Base-by-base conservation (phyloP, 2,888 invertebrate species). In the Troides aeacus region DNA sequence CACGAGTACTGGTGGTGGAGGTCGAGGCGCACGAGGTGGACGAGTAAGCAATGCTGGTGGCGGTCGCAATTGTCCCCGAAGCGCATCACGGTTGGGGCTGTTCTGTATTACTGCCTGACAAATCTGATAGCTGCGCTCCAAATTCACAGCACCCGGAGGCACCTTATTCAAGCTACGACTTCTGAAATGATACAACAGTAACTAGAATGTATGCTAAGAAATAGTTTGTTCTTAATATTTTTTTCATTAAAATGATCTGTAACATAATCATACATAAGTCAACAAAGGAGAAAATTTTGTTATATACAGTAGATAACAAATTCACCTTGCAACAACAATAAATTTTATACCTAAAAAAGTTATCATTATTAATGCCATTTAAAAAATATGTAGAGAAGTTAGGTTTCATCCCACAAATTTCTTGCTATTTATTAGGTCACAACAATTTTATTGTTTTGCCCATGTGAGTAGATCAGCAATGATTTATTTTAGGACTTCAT, bases 81-180 rank as follows among this genome's bases (percentile, higher is more conserved):
- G 87, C 78, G 97, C 97, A 83, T 97, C 97, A 23, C 97, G 93
- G 89, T 98, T 98, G 0, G 97, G 97, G 82, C 97, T 98, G 86
- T 97, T 98, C 89, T 98, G 97, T 74, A 99, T 97, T n/a, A 97
- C 97, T 60, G 97, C 97, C 87, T 96, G 97, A 80, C 97, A 97
- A 78, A 99, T 99, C 90, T 98, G 98, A 87, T 98, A 97, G 84
- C 98, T 98, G 69, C 99, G 94, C 84, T 98, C 98, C 68, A 98
- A 90, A 89, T 99, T 98, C 53, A 98, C 97, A 6, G 97, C 97
- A 1, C 97, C 97, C 0, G 97, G 97, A 0, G 97, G 97, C 72
- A 97, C 95, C 84, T 96, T 96, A 79, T 95, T 96, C 10, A 94
- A 93, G 75, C 93, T 94, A 63, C 94, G 91, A 77, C 92, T 93